phyloP scores from a whole-genome alignment of 2,113 vertebrate species.

The Neolamprologus hecqui region DNA sequence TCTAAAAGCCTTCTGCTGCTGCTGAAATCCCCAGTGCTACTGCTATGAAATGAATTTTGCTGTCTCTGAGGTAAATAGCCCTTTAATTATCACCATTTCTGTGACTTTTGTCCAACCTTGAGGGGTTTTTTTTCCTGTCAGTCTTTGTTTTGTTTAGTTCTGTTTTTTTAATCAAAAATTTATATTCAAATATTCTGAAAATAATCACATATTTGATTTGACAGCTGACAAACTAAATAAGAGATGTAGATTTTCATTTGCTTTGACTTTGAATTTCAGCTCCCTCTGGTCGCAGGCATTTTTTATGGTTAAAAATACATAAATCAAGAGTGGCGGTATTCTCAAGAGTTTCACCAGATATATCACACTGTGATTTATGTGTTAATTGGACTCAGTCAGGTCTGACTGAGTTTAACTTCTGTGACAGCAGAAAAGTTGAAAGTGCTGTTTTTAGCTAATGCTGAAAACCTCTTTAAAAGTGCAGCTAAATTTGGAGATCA shows the following conservation, averaged over 20 bases:
- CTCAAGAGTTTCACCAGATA: not conserved
- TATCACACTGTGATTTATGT: not conserved
- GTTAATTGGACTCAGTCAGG: constrained; percentile 25
- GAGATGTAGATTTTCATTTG: not conserved
- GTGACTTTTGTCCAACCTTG: not conserved
- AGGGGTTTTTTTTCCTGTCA: not conserved
- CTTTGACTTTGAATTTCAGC: constrained; percentile 8
- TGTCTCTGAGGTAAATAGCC: not conserved
- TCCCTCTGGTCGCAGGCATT: not conserved
- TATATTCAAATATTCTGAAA: not conserved
- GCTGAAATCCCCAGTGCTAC: not conserved
- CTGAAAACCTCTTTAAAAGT: not conserved
- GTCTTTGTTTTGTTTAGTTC: not conserved
- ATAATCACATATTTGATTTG: not conserved
- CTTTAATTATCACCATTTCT: not conserved
- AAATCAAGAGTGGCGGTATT: not conserved
- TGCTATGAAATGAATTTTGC: not conserved
- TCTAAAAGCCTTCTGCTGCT: constrained; percentile 7
- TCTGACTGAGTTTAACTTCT: not conserved
- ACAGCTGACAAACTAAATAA: not conserved
- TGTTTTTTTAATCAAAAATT: not conserved
- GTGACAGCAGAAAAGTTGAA: not conserved
- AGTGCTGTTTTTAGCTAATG: not conserved
- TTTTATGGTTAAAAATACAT: constrained; percentile 12
- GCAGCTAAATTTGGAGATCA: not conserved